Conservation (phyloP, 2,888 invertebrate genomes). For the Hydropsyche betteni region DNA sequence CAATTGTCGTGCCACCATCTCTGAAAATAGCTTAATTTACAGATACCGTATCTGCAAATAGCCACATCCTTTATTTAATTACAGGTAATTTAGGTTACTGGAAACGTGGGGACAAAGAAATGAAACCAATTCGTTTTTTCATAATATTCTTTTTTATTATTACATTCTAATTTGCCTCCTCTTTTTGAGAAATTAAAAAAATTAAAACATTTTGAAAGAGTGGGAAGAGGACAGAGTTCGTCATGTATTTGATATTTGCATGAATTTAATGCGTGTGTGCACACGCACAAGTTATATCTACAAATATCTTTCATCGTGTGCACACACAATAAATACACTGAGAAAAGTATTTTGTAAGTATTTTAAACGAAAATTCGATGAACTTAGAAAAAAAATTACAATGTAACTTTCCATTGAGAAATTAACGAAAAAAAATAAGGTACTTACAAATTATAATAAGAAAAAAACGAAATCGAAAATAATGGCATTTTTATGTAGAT, state of each 20-base stretch:
- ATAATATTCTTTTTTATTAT: constrained; percentile 47
- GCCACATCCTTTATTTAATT: too few species aligned
- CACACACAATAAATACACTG: too few species aligned
- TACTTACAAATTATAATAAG: constrained; percentile 4
- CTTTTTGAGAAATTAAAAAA: constrained; percentile 35
- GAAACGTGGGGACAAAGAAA: too few species aligned
- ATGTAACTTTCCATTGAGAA: constrained; percentile 3
- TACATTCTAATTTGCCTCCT: constrained; percentile 40
- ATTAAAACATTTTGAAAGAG: constrained; percentile 17
- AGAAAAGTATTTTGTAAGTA: too few species aligned
- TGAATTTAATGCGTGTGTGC: not conserved
- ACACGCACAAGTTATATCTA: not conserved
- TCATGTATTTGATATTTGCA: constrained; percentile 9
- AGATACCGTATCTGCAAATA: too few species aligned
- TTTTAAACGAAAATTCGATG: too few species aligned
- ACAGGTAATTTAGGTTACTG: too few species aligned
- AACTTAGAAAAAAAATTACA: constrained; percentile 4
- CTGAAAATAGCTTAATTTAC: too few species aligned
- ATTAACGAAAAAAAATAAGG: constrained; percentile 25
- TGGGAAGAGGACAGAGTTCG: constrained; percentile 33
- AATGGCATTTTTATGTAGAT: constrained; percentile 32
- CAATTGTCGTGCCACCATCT: too few species aligned
- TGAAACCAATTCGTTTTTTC: not conserved
- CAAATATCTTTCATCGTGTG: not conserved
- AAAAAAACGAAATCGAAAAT: constrained; percentile 23